Evolutionary conservation across 2,888 invertebrate genomes (phyloP).

Genomic region (Vanessa cardui): DNA sequence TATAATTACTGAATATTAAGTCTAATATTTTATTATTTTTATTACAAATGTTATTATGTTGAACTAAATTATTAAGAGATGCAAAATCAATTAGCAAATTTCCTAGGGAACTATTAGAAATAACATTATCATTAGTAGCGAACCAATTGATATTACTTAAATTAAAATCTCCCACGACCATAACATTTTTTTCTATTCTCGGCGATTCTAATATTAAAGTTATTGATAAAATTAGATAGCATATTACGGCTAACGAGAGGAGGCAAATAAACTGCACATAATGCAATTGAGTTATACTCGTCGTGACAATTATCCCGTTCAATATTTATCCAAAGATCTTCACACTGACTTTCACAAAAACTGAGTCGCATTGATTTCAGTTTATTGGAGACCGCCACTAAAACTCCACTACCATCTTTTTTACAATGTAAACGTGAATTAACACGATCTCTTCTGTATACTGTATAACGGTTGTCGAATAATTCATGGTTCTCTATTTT

Average conservation of each 20-base stretch:
- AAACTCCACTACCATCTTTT: slow-evolving; percentile 9
- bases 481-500: slow-evolving; percentile 3
- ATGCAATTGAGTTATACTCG: background rate
- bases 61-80: slow-evolving; percentile 1
- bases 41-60: background rate
- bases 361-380: background rate
- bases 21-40: slow-evolving; percentile 1
- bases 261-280: slow-evolving; percentile 3
- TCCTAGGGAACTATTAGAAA: slow-evolving; percentile 5
- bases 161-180: slow-evolving; percentile 4
- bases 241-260: background rate
- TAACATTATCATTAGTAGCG: background rate
- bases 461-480: background rate
- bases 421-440: background rate
- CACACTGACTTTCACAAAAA: slow-evolving; percentile 5
- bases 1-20: background rate
- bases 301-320: slow-evolving; percentile 4
- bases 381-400: slow-evolving; percentile 3
- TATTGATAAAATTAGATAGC: slow-evolving; percentile 3
- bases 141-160: slow-evolving; percentile 5
- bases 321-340: slow-evolving; percentile 6
- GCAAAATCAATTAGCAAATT: slow-evolving; percentile 5
- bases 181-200: background rate
- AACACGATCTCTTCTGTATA: slow-evolving; percentile 12
- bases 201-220: slow-evolving; percentile 1